Evolutionary conservation across 2,888 invertebrate genomes (phyloP).

Genomic region (Sisyra terminalis): DNA sequence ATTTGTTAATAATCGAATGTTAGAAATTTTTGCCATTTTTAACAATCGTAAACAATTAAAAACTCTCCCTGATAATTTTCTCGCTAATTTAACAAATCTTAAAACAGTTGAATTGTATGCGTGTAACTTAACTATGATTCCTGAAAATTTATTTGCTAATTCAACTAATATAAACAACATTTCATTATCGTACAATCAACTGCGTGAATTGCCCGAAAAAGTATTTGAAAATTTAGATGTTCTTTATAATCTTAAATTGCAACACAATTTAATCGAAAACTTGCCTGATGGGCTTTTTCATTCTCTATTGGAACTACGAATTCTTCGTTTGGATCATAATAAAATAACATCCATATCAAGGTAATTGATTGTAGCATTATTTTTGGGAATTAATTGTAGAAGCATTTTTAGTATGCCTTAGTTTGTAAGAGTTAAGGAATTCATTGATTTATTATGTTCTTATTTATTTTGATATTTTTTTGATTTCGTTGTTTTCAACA

Average conservation of each 20-base stretch:
- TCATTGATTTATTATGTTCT: too few relatives aligned
- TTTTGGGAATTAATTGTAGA: too few relatives aligned
- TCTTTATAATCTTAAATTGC: background rate
- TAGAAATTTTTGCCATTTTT: background rate
- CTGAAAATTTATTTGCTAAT: background rate
- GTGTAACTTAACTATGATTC: background rate
- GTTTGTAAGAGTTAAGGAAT: too few relatives aligned
- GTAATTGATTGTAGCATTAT: too few relatives aligned
- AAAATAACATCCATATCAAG: background rate
- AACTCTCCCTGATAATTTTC: background rate
- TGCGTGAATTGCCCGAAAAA: background rate
- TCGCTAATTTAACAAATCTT: background rate
- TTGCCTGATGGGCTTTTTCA: background rate
- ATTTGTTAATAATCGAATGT: background rate
- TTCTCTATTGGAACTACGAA: background rate
- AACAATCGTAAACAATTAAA: background rate
- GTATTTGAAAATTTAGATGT: background rate
- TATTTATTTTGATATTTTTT: too few relatives aligned
- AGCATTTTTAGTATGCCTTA: too few relatives aligned
- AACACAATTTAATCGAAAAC: background rate
- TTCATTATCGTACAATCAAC: background rate
- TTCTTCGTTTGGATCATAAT: background rate
- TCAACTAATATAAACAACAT: background rate
- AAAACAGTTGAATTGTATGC: background rate
- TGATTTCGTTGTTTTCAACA: too few relatives aligned